Evolutionary conservation across 2,113 vertebrate genomes (phyloP).

Genomic region (Marmota monax): DNA sequence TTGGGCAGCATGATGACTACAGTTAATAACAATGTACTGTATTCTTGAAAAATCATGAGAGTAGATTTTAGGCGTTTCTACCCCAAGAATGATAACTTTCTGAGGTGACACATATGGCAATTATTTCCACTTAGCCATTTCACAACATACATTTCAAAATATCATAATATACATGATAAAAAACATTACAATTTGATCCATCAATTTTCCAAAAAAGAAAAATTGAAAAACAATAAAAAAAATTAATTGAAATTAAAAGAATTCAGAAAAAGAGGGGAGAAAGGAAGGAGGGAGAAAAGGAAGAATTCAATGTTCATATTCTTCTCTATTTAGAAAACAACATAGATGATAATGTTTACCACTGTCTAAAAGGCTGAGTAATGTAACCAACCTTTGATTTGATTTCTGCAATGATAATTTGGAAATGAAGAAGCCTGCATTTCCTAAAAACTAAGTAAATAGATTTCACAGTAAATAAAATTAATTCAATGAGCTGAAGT

Average conservation of each 20-base stretch:
- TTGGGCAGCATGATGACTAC: neutral
- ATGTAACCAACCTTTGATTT: neutral
- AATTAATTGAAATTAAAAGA: neutral
- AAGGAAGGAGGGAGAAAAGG: neutral
- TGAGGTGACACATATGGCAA: neutral
- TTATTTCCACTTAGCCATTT: neutral
- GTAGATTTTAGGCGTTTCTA: neutral
- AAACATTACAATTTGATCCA: too few species aligned
- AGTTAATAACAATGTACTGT: neutral
- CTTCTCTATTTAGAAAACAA: slow-evolving; percentile 27
- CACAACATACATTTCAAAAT: neutral
- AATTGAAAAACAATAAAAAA: neutral
- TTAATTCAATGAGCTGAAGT: neutral
- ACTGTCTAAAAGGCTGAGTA: neutral
- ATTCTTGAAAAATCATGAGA: neutral
- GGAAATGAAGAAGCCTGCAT: slow-evolving; percentile 17
- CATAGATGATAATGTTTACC: neutral
- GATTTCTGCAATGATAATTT: slow-evolving; percentile 15
- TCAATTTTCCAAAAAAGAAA: neutral
- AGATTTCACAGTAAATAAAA: slow-evolving; percentile 39
- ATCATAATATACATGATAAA: neutral
- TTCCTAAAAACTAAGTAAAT: slow-evolving; percentile 51
- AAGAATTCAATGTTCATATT: slow-evolving; percentile 6
- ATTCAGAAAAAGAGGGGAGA: neutral
- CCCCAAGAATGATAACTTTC: neutral